Base-by-base conservation (phyloP, 2,113 vertebrate species). In the Aramus guarauna region DNA sequence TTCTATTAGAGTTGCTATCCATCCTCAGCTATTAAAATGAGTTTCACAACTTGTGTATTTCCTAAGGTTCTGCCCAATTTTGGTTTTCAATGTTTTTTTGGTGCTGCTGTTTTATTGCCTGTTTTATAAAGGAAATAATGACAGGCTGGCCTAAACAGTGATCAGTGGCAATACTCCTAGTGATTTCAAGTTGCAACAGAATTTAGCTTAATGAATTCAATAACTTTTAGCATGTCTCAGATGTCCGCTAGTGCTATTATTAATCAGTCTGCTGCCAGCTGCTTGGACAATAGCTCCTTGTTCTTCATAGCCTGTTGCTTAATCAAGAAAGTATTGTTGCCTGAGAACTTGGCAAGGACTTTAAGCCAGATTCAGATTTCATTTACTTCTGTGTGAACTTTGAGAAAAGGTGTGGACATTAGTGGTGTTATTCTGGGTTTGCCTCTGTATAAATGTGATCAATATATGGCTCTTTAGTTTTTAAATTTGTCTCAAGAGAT, bases 251-350 rank as follows among this genome's bases (percentile, higher is more conserved):
- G 78, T 92, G 85, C 79, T 94, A 56, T 76, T 91, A 80, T 88
- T 97, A 96, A 94, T 96, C 92, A 97, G 72, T 43, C 63, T 84
- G 22, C 88, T 95, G 73, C 89, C 89, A 96, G 81, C 36, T 95
- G 56, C 83, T 92, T 92, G 90, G 92, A 97, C 87, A 94, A 95
- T 91, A 89, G 62, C 48, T 94, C 66, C 79, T 92, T 94, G 55
- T 96, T 87, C 69, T 94, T 91, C 60, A 64, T 36, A 53, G 64
- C 48, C 66, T 87, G 22, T 88, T 95, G 55, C 73, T 97, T 96
- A 97, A 95, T 96, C 89, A 96, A 77, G 79, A 94, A 90, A 75
- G 81, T 88, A 92, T 94, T 96, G 91, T 97, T 97, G 82, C 87
- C 41, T 63, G 53, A 87, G 91, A 97, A 90, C 48, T 84, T 96